Evolutionary conservation across 53 echinoderm and acorn worm genomes (phyloP).

Genomic region (Holothuria scabra): DNA sequence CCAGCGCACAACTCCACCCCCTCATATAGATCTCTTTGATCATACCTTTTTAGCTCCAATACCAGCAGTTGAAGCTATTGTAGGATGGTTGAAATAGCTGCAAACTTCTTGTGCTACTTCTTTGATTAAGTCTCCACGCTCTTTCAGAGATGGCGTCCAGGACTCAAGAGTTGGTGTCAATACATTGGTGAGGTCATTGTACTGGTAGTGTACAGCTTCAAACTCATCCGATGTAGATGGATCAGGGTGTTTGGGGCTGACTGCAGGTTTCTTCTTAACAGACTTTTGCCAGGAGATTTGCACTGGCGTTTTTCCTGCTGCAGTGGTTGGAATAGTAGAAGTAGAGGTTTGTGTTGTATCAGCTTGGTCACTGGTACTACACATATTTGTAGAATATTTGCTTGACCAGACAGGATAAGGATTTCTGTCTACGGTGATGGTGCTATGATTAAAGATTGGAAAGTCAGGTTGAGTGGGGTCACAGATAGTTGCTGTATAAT

Average conservation of each 20-base stretch:
- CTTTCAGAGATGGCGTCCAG: not conserved
- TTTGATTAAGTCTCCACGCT: not conserved
- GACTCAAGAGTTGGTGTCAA: not conserved
- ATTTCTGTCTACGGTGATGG: slow-evolving; percentile 3
- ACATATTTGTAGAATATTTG: not conserved
- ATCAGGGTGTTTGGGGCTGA: not conserved
- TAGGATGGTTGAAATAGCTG: slow-evolving; percentile 10
- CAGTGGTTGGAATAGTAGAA: not conserved
- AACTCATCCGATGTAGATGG: not conserved
- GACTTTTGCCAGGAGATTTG: not conserved
- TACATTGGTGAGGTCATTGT: slow-evolving; percentile 24
- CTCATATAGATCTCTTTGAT: no score
- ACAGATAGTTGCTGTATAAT: not conserved
- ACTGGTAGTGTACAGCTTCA: slow-evolving; percentile 3
- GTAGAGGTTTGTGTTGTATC: not conserved
- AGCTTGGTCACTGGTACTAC: not conserved
- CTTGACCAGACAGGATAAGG: slow-evolving; percentile 11
- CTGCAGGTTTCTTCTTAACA: not conserved
- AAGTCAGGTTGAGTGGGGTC: not conserved
- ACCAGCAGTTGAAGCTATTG: slow-evolving; percentile 3
- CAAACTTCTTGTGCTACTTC: slow-evolving; percentile 14
- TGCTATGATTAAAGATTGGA: not conserved
- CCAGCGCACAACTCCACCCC: no score
- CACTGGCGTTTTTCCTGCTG: not conserved
- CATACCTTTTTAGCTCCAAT: slow-evolving; percentile 4